Evolutionary conservation across 1,140 invertebrate species (phyloP).

Genomic region (Mamestra configurata): DNA sequence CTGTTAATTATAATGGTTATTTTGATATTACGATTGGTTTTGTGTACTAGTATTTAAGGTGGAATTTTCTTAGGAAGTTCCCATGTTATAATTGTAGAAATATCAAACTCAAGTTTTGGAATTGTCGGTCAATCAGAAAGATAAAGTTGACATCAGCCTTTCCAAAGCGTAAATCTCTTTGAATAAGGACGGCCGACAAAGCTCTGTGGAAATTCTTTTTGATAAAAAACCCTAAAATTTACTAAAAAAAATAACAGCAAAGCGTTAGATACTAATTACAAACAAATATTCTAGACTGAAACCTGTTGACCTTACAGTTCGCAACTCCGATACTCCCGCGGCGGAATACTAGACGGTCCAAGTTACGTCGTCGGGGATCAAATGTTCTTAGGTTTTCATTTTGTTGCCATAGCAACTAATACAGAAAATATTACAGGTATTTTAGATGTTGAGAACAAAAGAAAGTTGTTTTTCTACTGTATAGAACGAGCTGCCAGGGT

Average conservation of each 20-base stretch:
- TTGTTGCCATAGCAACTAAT: neutral
- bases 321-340: neutral
- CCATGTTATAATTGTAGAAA: too few species aligned
- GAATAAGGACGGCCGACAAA: too few species aligned
- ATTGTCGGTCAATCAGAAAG: too few species aligned
- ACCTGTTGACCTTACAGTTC: conserved; percentile 11
- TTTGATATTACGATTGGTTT: neutral
- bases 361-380: neutral
- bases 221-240: too few species aligned
- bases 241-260: neutral
- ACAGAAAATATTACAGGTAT: neutral
- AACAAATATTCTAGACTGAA: neutral
- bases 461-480: neutral
- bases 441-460: neutral
- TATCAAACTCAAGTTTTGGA: too few species aligned
- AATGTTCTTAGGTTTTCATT: neutral
- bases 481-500: neutral
- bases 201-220: too few species aligned
- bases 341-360: neutral
- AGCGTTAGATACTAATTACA: neutral
- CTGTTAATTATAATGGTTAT: neutral
- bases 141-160: too few species aligned
- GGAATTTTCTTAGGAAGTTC: too few species aligned
- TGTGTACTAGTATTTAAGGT: too few species aligned
- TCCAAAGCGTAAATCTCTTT: too few species aligned